A percentile compares a stretch with the other conserved stretches of the same genome.
Conservation (phyloP, 2,888 invertebrate genomes). For the Pherbina coryleti region DNA sequence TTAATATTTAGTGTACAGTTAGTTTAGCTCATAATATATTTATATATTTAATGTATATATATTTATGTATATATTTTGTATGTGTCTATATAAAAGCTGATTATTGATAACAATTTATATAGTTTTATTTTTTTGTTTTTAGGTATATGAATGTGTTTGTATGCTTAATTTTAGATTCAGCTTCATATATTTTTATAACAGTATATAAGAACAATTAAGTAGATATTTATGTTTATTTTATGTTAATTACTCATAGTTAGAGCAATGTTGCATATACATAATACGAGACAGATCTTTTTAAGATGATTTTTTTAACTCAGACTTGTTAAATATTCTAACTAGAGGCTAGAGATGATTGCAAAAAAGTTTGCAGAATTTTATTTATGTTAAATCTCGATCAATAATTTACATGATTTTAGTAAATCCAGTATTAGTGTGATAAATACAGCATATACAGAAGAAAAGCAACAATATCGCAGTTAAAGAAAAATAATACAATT, state of each 20-base stretch:
- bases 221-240: not conserved
- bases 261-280: not conserved
- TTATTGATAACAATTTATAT: constrained; percentile 22
- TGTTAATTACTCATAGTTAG: not conserved
- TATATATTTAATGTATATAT: not conserved
- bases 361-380: too few relatives aligned
- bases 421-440: too few relatives aligned
- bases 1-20: constrained; percentile 14
- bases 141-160: not conserved
- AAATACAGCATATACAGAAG: too few relatives aligned
- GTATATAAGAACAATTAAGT: not conserved
- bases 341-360: too few relatives aligned
- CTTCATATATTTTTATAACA: not conserved
- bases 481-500: too few relatives aligned
- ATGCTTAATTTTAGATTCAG: not conserved
- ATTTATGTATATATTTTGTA: not conserved
- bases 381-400: too few relatives aligned
- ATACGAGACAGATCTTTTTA: too few relatives aligned
- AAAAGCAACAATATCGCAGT: too few relatives aligned
- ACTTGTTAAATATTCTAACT: too few relatives aligned
- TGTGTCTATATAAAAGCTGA: constrained; percentile 10
- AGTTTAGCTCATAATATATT: not conserved
- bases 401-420: too few relatives aligned
- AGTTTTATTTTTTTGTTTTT: not conserved
- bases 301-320: too few relatives aligned